Conservation (phyloP, 1,140 invertebrate genomes). For the Caenorhabditis elegans region WBcel235 BX284606.5:11583501-11584000, state of each 20-base stretch:
- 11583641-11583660: conserved; percentile 36
- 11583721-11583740: conserved; percentile 43
- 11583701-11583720: conserved; percentile 19
- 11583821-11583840: conserved; percentile 27
- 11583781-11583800: conserved; percentile 44
- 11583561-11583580: conserved; percentile 39
- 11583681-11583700: not conserved
- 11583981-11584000: not conserved
- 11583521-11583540: conserved; percentile 36
- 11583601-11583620: conserved; percentile 20
- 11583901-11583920: conserved; percentile 40
- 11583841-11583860: conserved; percentile 34
- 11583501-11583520: conserved; percentile 22
- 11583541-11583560: not conserved
- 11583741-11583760: not conserved
- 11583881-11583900: conserved; percentile 25
- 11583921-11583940: conserved; percentile 13
- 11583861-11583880: conserved; percentile 24
- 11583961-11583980: conserved; percentile 40
- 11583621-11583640: conserved; percentile 1
- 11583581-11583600: conserved; percentile 17
- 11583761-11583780: not conserved
- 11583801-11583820: conserved; percentile 1
- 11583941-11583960: conserved; percentile 12
- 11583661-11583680: conserved; percentile 18